Percentiles rank a stretch among this genome's conserved stretches.
Conservation (phyloP, 2,888 invertebrate genomes). For the Spisula subtruncata region DNA sequence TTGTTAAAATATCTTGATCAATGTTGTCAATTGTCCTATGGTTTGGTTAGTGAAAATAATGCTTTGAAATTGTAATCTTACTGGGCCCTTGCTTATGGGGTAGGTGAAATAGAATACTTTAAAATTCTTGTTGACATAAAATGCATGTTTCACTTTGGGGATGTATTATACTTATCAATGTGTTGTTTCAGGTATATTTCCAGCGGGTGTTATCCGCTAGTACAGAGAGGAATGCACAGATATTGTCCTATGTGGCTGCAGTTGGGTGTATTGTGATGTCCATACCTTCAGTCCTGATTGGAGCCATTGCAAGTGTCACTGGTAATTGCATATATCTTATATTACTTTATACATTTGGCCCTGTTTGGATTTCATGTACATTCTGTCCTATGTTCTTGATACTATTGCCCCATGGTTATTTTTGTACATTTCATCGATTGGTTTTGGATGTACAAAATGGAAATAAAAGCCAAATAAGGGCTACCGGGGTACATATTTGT, state of each 20-base stretch:
- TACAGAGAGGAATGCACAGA: slow-evolving; percentile 96
- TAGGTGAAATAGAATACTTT: not conserved
- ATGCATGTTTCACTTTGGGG: too few species aligned
- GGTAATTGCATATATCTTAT: slow-evolving; percentile 89
- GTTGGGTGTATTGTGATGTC: slow-evolving; percentile 98
- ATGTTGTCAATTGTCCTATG: too few species aligned
- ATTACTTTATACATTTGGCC: too few species aligned
- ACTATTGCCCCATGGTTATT: too few species aligned
- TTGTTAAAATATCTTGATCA: too few species aligned
- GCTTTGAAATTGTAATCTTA: not conserved
- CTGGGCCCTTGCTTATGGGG: not conserved
- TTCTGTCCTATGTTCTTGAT: too few species aligned
- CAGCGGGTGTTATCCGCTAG: slow-evolving; percentile 99
- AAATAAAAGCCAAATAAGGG: too few species aligned
- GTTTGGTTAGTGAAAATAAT: not conserved
- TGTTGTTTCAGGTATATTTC: slow-evolving; percentile 95
- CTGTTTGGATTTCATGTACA: too few species aligned
- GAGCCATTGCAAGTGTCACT: slow-evolving; percentile 98
- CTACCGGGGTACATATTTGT: too few species aligned
- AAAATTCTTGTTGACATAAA: not conserved
- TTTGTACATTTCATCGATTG: too few species aligned
- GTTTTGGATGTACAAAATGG: too few species aligned
- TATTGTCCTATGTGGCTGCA: slow-evolving; percentile 98
- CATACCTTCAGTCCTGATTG: slow-evolving; percentile 98
- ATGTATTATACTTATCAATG: too few species aligned